Conservation (phyloP, 2,797 vertebrate species). For the Decapterus maruadsi region DNA sequence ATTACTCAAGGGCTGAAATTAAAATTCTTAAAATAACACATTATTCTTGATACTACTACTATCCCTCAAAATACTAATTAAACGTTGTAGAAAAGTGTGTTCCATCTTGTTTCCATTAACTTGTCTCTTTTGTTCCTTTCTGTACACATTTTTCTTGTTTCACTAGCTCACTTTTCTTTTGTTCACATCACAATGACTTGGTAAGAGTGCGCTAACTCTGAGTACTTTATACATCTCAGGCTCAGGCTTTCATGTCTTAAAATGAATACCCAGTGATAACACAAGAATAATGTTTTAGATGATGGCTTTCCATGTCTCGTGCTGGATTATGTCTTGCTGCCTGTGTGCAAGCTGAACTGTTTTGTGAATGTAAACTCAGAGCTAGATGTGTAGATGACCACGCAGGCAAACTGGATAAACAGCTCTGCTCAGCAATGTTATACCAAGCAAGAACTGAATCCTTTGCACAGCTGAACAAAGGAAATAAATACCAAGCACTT, state of each 20-base stretch:
- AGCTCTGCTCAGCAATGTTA: conserved; percentile 55
- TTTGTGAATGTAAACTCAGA: conserved; percentile 35
- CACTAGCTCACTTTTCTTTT: conserved; percentile 61
- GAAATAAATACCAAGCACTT: conserved; percentile 56
- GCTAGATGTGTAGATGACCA: conserved; percentile 43
- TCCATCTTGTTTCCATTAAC: conserved; percentile 67
- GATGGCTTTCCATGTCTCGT: conserved; percentile 39
- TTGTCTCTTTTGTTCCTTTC: conserved; percentile 60
- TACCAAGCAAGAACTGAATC: conserved; percentile 51
- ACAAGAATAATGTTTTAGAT: conserved; percentile 55
- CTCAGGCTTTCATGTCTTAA: conserved; percentile 57
- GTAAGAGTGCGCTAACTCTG: conserved; percentile 52
- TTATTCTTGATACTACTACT: conserved; percentile 45
- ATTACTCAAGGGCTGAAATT: conserved; percentile 49
- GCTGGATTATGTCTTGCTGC: conserved; percentile 22
- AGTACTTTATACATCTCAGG: conserved; percentile 51
- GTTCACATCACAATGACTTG: conserved; percentile 65
- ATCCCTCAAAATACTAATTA: conserved; percentile 68
- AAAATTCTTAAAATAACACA: conserved; percentile 49
- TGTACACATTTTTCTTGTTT: conserved; percentile 64
- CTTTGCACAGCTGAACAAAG: conserved; percentile 74
- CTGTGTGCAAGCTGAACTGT: conserved; percentile 39
- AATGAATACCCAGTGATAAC: conserved; percentile 63
- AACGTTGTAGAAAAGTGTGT: conserved; percentile 34
- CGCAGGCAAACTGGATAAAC: conserved; percentile 54